Evolutionary conservation across 2,888 invertebrate genomes (phyloP).

Genomic region (Pachydiplax longipennis): DNA sequence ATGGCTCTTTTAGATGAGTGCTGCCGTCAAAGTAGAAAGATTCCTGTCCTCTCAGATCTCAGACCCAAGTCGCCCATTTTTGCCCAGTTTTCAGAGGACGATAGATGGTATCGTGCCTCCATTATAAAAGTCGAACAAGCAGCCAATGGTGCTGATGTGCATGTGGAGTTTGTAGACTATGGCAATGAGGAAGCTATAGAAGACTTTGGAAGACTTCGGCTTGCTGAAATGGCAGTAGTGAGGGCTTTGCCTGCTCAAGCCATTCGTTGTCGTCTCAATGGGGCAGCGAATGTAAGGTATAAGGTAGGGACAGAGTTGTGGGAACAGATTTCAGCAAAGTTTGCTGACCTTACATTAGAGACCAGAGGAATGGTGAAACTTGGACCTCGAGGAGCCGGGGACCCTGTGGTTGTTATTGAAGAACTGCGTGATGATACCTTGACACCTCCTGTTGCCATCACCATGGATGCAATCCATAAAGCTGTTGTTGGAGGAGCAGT

Average conservation of each 20-base stretch:
- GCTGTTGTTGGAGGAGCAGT: background rate
- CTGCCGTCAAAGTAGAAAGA: conserved; percentile 64
- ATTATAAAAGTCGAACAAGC: conserved; percentile 67
- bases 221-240: conserved; percentile 71
- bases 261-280: conserved; percentile 77
- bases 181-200: conserved; percentile 87
- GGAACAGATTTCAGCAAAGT: background rate
- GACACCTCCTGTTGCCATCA: background rate
- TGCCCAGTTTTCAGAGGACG: conserved; percentile 81
- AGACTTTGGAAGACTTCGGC: conserved; percentile 60
- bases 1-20: conserved; percentile 72
- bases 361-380: conserved; percentile 24
- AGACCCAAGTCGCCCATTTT: conserved; percentile 71
- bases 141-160: conserved; percentile 64
- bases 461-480: background rate
- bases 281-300: conserved; percentile 58
- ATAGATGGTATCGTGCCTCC: conserved; percentile 90
- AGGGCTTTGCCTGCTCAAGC: conserved; percentile 74
- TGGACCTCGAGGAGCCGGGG: conserved; percentile 19
- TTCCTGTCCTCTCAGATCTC: conserved; percentile 57
- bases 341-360: conserved; percentile 11
- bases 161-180: conserved; percentile 91
- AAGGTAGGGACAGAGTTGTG: conserved; percentile 54
- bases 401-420: conserved; percentile 21
- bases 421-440: conserved; percentile 10